A percentile compares a stretch with the other conserved stretches of the same genome.
Evolutionary conservation across 2,113 vertebrate species (phyloP).

Genomic region (Ciconia maguari): DNA sequence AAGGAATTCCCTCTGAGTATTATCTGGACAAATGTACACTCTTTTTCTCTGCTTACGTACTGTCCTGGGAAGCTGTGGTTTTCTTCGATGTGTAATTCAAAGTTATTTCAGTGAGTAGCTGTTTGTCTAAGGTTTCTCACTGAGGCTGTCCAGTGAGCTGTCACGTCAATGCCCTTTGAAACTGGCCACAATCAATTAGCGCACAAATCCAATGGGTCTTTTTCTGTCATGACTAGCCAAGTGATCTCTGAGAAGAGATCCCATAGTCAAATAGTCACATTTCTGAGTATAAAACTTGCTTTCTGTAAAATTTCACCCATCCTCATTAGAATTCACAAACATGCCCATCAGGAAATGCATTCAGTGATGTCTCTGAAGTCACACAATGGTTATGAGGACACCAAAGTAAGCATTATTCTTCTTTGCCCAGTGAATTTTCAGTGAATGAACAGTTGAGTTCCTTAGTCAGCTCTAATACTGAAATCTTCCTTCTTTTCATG

Average conservation of each 20-base stretch:
- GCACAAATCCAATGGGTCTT: background rate
- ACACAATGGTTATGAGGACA: background rate
- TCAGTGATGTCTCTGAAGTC: background rate
- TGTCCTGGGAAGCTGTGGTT: background rate
- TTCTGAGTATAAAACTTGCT: background rate
- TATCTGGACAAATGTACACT: background rate
- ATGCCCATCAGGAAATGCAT: background rate
- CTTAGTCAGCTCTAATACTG: background rate
- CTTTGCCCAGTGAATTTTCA: background rate
- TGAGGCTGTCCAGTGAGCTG: background rate
- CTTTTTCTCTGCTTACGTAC: background rate
- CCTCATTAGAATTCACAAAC: background rate
- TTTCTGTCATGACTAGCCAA: background rate
- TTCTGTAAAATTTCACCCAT: background rate
- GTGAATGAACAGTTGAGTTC: background rate
- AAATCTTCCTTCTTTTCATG: background rate
- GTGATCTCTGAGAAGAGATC: background rate
- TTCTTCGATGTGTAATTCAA: background rate
- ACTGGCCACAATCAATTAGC: too few species aligned
- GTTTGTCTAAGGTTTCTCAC: background rate
- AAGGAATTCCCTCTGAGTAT: background rate
- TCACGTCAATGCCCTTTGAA: background rate
- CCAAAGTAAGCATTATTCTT: background rate
- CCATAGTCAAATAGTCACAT: background rate
- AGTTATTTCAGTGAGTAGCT: background rate